Base-by-base conservation (phyloP, 1,140 invertebrate genomes). In the Pissodes strobi region DNA sequence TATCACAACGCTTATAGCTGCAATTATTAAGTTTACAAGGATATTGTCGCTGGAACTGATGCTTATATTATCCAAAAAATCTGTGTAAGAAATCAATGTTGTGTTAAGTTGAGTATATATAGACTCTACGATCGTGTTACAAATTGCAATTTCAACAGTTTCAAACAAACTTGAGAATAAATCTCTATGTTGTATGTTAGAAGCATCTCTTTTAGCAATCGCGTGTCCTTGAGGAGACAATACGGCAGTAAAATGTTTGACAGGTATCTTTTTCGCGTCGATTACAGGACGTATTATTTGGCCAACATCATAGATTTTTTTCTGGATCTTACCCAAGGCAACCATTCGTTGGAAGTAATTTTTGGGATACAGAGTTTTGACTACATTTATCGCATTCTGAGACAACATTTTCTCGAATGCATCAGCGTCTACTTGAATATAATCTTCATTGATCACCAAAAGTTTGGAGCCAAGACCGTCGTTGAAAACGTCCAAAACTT, bases 401-500 rank as follows among this genome's bases (percentile, higher is more conserved):
- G 12, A 15, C 3, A 39, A 5, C 13, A 48, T 19, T 21, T 18
- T 27, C 10, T 59, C 18, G 4, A 46, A 38, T 5, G 10, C 19
- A 2, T 4, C 19, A 1, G 19, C 41, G 23, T 59, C 18, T 15
- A 59, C 9, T 34, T 49, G 30, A 2, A 59, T 21, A 21, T 34
- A 34, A 2, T 49, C 56, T 19, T 21, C 56, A 21, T 59, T 39
- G 10, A 59, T 12, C 1, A 46, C 27, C 1, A 59, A 38, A 1
- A 59, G 9, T 22, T 27, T 22, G n/a, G 56, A 10, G 12, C 38
- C 34, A 10, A 49, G 18, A 13, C 17, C 25, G 12, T 18, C 8
- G 43, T 59, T 59, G 2, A 59, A 22, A 2, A 37, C 21, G 12
- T 48, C 43, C 15, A 59, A 18, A 17, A 59, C 13, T 13, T 49